These are phyloP conservation scores for Leucophenga maculata DNA, from an alignment of 2,888 invertebrate genomes.

Conservation along the genomic window DNA sequence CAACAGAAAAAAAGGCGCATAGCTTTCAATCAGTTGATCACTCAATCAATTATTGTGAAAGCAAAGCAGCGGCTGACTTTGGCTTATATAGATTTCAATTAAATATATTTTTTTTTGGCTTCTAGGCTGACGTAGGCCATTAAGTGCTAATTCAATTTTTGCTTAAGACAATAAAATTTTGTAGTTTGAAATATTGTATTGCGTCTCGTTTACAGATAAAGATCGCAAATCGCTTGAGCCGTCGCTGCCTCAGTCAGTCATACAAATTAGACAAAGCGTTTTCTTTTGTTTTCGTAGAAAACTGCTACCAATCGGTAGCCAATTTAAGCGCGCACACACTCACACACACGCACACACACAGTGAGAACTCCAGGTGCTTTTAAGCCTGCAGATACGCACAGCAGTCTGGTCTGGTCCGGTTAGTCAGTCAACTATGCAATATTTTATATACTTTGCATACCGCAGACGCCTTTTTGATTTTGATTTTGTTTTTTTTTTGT, in stretches of 20 bases:
- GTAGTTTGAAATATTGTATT: constrained; percentile 40
- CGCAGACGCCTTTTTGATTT: constrained; percentile 8
- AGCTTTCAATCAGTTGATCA: constrained; percentile 60
- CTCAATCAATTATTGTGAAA: constrained; percentile 64
- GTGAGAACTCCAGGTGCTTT: constrained; percentile 4
- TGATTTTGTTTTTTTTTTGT: not conserved
- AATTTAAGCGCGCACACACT: not conserved
- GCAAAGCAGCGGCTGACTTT: constrained; percentile 46
- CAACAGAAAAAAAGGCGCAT: constrained; percentile 41
- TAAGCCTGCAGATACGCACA: not conserved
- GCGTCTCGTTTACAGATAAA: constrained; percentile 42
- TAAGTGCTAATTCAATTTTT: constrained; percentile 41
- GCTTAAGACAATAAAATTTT: constrained; percentile 62
- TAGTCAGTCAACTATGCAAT: not conserved
- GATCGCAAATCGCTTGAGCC: constrained; percentile 45
- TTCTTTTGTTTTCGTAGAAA: constrained; percentile 4
- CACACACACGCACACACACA: not conserved
- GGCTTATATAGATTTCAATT: constrained; percentile 6
- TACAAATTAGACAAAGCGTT: not conserved
- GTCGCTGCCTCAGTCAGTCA: not conserved
- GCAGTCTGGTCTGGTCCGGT: not conserved
- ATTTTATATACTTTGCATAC: constrained; percentile 16
- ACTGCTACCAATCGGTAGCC: constrained; percentile 22
- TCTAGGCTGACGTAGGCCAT: not conserved
- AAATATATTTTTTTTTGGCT: not conserved